These are phyloP conservation scores for Ladona fulva DNA, from an alignment of 1,140 invertebrate species.

Conservation along the genomic window DNA sequence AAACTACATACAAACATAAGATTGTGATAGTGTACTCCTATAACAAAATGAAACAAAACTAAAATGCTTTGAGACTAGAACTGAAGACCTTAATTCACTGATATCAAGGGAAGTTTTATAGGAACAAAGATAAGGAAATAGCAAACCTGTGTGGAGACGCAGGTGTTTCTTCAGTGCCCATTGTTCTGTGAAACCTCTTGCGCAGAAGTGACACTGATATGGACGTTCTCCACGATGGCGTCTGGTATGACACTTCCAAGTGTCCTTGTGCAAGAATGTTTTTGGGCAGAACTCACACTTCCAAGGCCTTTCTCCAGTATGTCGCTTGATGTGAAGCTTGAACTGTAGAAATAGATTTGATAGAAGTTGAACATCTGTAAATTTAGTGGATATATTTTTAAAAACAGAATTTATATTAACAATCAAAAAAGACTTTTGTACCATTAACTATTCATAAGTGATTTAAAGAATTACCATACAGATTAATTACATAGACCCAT, in stretches of 20 bases:
- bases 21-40: background rate
- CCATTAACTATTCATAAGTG: too few relatives aligned
- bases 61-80: background rate
- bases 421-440: too few relatives aligned
- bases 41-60: background rate
- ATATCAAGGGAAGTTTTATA: background rate
- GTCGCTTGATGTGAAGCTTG: constrained; percentile 42
- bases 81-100: background rate
- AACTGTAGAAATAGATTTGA: constrained; percentile 24
- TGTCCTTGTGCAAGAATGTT: constrained; percentile 55
- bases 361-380: too few relatives aligned
- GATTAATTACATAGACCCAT: too few relatives aligned
- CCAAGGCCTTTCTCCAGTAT: constrained; percentile 52
- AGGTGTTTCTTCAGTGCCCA: constrained; percentile 59
- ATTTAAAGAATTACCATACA: too few relatives aligned
- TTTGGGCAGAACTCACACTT: constrained; percentile 49
- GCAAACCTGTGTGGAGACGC: constrained; percentile 49
- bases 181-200: constrained; percentile 52
- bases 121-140: constrained; percentile 17
- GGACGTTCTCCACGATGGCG: constrained; percentile 53
- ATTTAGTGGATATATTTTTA: too few relatives aligned
- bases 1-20: too few relatives aligned
- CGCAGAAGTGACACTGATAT: constrained; percentile 49
- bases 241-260: constrained; percentile 53
- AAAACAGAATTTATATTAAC: too few relatives aligned